Base-by-base conservation (phyloP, 2,113 vertebrate genomes). In the Typhlomys cinereus region DNA sequence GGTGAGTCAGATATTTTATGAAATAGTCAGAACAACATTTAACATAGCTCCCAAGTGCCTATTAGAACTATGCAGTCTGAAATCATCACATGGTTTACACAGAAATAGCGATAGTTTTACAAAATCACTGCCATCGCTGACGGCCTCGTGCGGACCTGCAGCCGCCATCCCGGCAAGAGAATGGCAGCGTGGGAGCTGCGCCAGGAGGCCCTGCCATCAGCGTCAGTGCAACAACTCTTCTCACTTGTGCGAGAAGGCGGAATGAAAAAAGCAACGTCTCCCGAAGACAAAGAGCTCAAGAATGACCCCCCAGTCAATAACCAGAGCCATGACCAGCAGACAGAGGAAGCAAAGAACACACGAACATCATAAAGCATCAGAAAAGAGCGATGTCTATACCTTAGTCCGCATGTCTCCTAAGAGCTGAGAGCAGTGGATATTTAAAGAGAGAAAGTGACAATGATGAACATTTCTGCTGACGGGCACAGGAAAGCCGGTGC, bases 381-480 rank as follows among this genome's bases (percentile, higher is more conserved):
- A 97, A 98, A 98, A 98, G 62, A 97, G 94, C 36, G 50, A 89
- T 97, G 95, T 97, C 98, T 99, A 98, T 99, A 99, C 99, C 99
- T 99, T 99, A 96, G 98, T 99, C 97, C 99, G 98, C 97, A 99
- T 99, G 98, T 99, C 99, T 99, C 99, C 99, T 98, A 99, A 99
- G 98, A 99, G 99, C 99, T 99, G 99, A 99, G 97, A 98, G 99
- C 99, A 97, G 98, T 98, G 98, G 98, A 97, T 98, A 98, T 98
- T 98, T 98, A 94, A 97, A 98, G 98, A 98, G 98, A 98, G 97
- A 98, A 98, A 97, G 98, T 96, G 87, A 96, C 96, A 94, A 97
- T 69, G 96, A 95, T 97, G 91, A 97, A 97, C 93, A 97, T 93
- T 95, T 95, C n/a, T 96, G 96, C 96, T 95, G 85, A 90, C 92